Evolutionary conservation across 2,113 vertebrate genomes (phyloP), one percentile per base, ranked within the genome.

Genomic region (Atherinomorus stipes): DNA sequence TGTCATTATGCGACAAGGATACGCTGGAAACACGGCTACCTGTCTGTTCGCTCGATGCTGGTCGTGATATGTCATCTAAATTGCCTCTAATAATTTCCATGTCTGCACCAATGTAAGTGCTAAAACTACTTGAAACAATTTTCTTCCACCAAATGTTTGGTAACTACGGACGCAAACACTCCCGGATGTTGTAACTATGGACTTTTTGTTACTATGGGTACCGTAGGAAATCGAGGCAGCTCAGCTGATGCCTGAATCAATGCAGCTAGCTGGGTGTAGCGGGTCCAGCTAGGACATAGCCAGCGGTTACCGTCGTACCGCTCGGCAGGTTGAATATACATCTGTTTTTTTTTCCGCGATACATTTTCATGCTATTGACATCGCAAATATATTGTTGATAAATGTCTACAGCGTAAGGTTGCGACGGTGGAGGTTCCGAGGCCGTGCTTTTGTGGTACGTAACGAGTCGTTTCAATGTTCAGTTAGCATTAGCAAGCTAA

Each of bases 71-170:
- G 59, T 91, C 80, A 42, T 96, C 95, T 56, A 96, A 82, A 66
- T 56, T 93, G 4, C 94, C 93, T 80, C 82, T 94, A 65, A 88
- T 89, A 56, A 95, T 94, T 91, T 95, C 93, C 96, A 97, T 96
- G 4, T 1, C 2, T 16, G 2, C 19, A 28, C 22, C 8, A 3
- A 38, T 15, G 53, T 34, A 25, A 61, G 3, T 9, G 13, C 9
- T 11, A 26, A 9, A 19, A 2, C 18, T 7, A 34, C 31, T 34
- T 34, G 31, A 1, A 15, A 47, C n/a, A 19, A 4, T n/a, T 4
- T 57, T 25, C 22, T 54, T 23, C 38, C 16, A 2, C 10, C 11
- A 15, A 38, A 22, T 44, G 76, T 71, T 71, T 74, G 67, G 85
- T 89, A 66, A 76, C 90, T 69, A 88, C 16, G 85, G 86, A 84